A percentile compares a stretch with the other conserved stretches of the same genome.
Conservation (phyloP, 2,797 vertebrate species). For the Parauchenoglanis punctatus region DNA sequence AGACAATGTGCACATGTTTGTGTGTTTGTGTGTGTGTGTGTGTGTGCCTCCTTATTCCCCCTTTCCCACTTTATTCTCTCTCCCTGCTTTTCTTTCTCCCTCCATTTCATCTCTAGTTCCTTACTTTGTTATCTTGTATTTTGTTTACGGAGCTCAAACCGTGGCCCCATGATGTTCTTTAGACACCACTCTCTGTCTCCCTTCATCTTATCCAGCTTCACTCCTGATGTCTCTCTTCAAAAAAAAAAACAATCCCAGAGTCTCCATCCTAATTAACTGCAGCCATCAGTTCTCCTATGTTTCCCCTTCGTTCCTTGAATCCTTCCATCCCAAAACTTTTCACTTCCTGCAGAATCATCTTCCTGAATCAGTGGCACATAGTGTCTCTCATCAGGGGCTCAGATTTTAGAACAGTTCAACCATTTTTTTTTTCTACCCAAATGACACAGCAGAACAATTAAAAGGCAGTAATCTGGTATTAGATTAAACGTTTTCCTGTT, state of each 20-base stretch:
- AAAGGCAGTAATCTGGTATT: conserved; percentile 24
- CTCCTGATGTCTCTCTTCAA: conserved; percentile 19
- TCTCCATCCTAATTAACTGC: conserved; percentile 42
- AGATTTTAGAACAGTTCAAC: background rate
- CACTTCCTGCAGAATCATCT: background rate
- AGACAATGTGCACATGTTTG: too few relatives aligned
- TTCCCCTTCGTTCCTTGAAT: conserved; percentile 34
- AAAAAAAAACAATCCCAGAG: background rate
- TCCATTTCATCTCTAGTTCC: background rate
- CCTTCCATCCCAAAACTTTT: background rate
- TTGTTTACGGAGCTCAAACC: background rate
- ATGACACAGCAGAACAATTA: background rate
- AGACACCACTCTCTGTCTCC: conserved; percentile 11
- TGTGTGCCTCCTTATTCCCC: too few relatives aligned
- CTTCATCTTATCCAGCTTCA: conserved; percentile 16
- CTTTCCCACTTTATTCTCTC: background rate
- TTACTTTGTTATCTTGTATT: background rate
- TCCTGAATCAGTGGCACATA: background rate
- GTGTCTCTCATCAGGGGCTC: background rate
- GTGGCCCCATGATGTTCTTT: conserved; percentile 3
- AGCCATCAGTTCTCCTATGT: background rate
- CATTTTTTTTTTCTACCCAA: background rate
- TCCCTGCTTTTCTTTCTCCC: background rate
- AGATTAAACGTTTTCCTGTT: conserved; percentile 32
- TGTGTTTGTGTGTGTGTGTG: background rate